A percentile compares a stretch with the other conserved stretches of the same genome.
phyloP scores from a whole-genome alignment of 2,888 invertebrate genomes.

The Troides helena region DNA sequence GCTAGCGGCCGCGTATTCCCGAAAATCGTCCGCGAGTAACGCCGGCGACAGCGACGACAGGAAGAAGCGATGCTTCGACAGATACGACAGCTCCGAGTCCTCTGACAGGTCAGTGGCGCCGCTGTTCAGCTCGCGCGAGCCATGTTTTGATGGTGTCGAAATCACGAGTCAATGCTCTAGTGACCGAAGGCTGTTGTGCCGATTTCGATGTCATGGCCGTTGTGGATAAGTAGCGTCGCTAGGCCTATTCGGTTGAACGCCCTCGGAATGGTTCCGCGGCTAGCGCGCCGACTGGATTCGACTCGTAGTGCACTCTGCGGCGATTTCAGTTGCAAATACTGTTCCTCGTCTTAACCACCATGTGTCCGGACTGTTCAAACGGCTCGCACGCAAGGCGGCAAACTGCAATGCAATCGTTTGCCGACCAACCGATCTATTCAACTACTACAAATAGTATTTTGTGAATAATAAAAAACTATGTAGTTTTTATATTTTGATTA shows the following conservation, averaged over 20 bases:
- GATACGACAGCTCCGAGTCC: conserved; percentile 96
- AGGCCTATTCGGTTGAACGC: conserved; percentile 65
- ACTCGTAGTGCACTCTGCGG: conserved; percentile 46
- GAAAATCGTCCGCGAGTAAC: conserved; percentile 61
- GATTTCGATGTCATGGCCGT: conserved; percentile 78
- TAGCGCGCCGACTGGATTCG: conserved; percentile 50
- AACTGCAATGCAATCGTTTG: no score
- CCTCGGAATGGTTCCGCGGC: conserved; percentile 54
- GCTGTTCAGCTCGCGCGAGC: conserved; percentile 24
- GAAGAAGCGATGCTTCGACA: conserved; percentile 93
- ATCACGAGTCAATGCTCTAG: conserved; percentile 75
- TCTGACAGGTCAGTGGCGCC: conserved; percentile 89
- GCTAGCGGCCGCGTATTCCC: conserved; percentile 60
- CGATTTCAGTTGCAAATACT: conserved; percentile 35
- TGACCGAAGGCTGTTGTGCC: conserved; percentile 72
- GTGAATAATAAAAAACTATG: no score
- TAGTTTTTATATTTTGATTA: no score
- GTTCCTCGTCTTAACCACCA: conserved; percentile 9
- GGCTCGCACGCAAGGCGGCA: no score
- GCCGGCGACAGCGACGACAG: conserved; percentile 79
- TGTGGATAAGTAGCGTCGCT: conserved; percentile 61
- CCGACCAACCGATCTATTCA: no score
- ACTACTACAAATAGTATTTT: no score
- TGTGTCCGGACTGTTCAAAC: conserved; percentile 3
- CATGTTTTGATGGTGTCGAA: conserved; percentile 55